Conservation (phyloP, 2,888 invertebrate species). For the Tiphia femorata region DNA sequence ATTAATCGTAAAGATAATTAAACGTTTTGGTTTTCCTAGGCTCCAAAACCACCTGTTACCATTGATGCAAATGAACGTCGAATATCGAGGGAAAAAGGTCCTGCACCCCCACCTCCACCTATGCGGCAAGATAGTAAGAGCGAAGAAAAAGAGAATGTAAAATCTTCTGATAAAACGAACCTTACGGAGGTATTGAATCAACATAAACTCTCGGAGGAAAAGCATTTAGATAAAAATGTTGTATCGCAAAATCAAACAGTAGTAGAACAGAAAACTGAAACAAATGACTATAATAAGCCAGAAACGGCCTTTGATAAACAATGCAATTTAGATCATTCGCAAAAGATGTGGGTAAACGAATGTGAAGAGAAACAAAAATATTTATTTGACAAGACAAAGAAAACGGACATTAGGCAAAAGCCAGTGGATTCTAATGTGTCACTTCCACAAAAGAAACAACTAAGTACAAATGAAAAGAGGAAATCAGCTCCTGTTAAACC, state of each 20-base stretch:
- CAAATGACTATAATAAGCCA: slow-evolving; percentile 38
- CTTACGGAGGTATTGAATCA: slow-evolving; percentile 45
- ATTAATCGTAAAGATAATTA: not conserved
- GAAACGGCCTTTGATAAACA: slow-evolving; percentile 25
- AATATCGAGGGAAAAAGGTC: slow-evolving; percentile 80
- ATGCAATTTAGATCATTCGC: slow-evolving; percentile 19
- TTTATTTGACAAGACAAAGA: slow-evolving; percentile 35
- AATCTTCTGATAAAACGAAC: slow-evolving; percentile 36
- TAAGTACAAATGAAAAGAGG: slow-evolving; percentile 59
- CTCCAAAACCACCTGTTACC: slow-evolving; percentile 75
- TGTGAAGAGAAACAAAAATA: slow-evolving; percentile 30
- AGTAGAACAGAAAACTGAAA: slow-evolving; percentile 33
- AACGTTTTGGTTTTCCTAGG: slow-evolving; percentile 65
- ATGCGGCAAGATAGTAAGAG: slow-evolving; percentile 55
- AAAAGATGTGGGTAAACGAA: slow-evolving; percentile 23
- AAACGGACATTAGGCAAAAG: slow-evolving; percentile 51
- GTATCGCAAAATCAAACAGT: slow-evolving; percentile 30
- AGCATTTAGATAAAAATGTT: slow-evolving; percentile 19
- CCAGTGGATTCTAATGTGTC: slow-evolving; percentile 43
- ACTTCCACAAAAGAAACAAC: slow-evolving; percentile 32
- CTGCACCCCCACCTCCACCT: slow-evolving; percentile 80
- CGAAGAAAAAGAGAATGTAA: slow-evolving; percentile 53
- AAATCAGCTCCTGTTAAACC: slow-evolving; percentile 62
- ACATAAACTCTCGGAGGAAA: slow-evolving; percentile 31
- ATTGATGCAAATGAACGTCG: slow-evolving; percentile 71